Percentiles rank a stretch among this genome's conserved stretches.
These are phyloP conservation scores for Drosophila fulvimacula DNA, from an alignment of 2,888 invertebrate species.

Conservation along the genomic window DNA sequence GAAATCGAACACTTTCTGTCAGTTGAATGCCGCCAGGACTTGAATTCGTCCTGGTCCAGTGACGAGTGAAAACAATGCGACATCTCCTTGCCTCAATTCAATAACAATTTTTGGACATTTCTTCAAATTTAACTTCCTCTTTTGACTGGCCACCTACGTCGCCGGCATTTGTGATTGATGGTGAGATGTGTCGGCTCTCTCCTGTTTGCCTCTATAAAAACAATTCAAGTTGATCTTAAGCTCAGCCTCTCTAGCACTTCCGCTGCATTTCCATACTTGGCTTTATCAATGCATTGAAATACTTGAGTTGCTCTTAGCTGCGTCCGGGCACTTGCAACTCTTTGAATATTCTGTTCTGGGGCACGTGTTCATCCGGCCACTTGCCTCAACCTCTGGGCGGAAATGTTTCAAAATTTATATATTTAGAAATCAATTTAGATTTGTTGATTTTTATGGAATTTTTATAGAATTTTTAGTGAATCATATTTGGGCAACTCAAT, in stretches of 20 bases:
- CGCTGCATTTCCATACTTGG: constrained; percentile 41
- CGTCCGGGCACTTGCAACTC: constrained; percentile 16
- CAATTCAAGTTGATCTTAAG: constrained; percentile 15
- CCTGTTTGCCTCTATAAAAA: constrained; percentile 17
- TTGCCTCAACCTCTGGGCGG: constrained; percentile 46
- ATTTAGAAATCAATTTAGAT: constrained; percentile 24
- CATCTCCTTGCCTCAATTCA: constrained; percentile 23
- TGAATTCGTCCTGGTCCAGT: constrained; percentile 37
- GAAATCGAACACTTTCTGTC: constrained; percentile 72
- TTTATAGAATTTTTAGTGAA: background rate
- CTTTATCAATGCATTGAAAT: constrained; percentile 44
- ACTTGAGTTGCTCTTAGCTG: constrained; percentile 40
- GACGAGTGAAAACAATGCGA: constrained; percentile 42
- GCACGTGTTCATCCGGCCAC: constrained; percentile 64
- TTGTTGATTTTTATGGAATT: background rate
- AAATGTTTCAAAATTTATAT: constrained; percentile 27
- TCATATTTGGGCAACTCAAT: background rate
- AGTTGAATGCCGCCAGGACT: constrained; percentile 52
- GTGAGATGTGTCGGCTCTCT: constrained; percentile 6
- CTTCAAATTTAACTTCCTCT: background rate
- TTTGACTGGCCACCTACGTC: constrained; percentile 42
- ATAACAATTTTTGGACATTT: constrained; percentile 23
- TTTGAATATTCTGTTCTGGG: constrained; percentile 1
- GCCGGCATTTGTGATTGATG: constrained; percentile 55
- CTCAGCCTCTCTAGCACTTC: constrained; percentile 39